Base-by-base conservation (phyloP, 2,797 vertebrate species). In the Danio tinwini region DNA sequence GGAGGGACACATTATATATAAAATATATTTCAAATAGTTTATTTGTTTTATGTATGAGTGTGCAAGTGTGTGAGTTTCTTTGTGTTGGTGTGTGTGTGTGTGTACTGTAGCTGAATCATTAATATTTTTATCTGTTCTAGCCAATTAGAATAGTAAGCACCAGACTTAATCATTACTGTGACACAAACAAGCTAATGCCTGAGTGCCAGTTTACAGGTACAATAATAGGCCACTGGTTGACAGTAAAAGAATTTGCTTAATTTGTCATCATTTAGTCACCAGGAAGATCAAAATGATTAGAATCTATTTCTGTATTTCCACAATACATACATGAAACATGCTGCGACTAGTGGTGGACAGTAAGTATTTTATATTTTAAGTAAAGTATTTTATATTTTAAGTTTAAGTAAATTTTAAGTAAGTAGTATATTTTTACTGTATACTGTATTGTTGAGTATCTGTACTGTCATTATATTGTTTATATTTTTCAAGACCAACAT, bases 121-220 rank as follows among this genome's bases (percentile, higher is more conserved):
- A 61, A 78, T 68, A 77, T 52, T 50, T 76, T 74, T 78, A 77
- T 73, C 73, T 29, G 29, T 79, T 80, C 40, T 13, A 76, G 50
- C 58, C 76, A 69, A 50, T 75, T 59, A 53, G 64, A 53, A 75
- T 14, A 40, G 13, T 82, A 76, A 72, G 63, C 47, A 42, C 50
- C n/a, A 21, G 37, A 42, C 12, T 42, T 42, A 55, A 0, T 47
- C 55, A 29, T n/a, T 17, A 44, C 39, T 29, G 29, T 56, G 39
- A 71, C 7, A 9, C n/a, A 12, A 17, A 59, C 13, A 14, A 58
- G 53, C 40, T 13, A 39, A 44, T 72, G 56, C 4, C 3, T 8
- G 5, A n/a, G 5, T 10, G 39, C 16, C 16, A 40, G 7, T 42
- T 9, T 59, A 7, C 21, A 37, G 29, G 29, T 59, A 16, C 37